phyloP scores from a whole-genome alignment of 2,797 vertebrate species.

The Malurus leucopterus region DNA sequence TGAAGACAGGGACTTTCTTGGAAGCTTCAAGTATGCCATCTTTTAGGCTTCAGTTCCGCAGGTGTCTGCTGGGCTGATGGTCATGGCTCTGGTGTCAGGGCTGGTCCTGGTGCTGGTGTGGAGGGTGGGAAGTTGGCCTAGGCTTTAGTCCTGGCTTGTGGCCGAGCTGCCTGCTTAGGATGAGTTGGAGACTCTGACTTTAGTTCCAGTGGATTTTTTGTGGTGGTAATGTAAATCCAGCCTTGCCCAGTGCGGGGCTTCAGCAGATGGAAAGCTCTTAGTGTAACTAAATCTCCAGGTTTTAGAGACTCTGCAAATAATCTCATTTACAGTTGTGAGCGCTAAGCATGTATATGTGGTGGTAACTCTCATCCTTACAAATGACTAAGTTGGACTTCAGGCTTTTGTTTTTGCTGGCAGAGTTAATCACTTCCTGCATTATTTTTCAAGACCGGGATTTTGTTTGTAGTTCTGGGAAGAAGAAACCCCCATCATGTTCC shows the following conservation, averaged over 20 bases:
- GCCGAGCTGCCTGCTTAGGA: background rate
- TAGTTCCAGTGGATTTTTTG: background rate
- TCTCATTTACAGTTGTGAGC: background rate
- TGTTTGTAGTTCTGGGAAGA: background rate
- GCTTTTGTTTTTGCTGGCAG: slow-evolving; percentile 44
- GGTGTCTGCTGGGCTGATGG: background rate
- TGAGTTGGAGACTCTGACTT: background rate
- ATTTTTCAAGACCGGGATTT: background rate
- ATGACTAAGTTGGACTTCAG: slow-evolving; percentile 40
- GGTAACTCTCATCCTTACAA: slow-evolving; percentile 3
- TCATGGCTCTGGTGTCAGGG: background rate
- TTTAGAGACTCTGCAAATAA: slow-evolving; percentile 11
- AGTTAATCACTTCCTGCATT: background rate
- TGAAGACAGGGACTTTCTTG: background rate
- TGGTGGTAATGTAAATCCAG: background rate
- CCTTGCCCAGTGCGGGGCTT: background rate
- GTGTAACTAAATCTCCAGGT: background rate
- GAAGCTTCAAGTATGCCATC: background rate
- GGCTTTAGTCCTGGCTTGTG: background rate
- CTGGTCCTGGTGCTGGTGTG: background rate
- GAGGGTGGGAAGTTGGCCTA: background rate
- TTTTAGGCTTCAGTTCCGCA: background rate
- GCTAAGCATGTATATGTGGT: background rate
- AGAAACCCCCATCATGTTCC: background rate
- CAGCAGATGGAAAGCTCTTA: background rate